Evolutionary conservation across 2,888 invertebrate genomes (phyloP), one percentile per base, ranked within the genome.

Genomic region (Drosophila rellima): DNA sequence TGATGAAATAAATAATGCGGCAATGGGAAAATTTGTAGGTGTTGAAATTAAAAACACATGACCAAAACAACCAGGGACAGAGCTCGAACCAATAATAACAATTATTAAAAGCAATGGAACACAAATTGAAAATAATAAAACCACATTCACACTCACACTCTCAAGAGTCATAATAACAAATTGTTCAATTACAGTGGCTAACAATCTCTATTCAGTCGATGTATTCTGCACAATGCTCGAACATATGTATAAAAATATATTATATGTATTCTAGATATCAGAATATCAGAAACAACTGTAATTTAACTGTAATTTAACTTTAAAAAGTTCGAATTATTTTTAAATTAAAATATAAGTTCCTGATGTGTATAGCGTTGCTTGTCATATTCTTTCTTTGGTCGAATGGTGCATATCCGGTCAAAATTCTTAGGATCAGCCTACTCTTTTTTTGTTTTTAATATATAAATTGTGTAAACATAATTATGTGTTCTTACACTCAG

Each of bases 81-180:
- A 62, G 54, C 65, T 47, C 52, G 50, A 52, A 60, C 64, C 74
- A 80, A 79, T 74, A 82, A 88, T 74, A 85, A 74, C 77, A 85
- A 78, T 82, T 84, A 89, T 89, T 83, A 74, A 84, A 88, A 78
- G 75, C 84, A 89, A 84, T 89, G 82, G 66, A 79, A 82, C 73
- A 70, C 70, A 79, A 80, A 86, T 83, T 83, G 70, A 80, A 87
- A 77, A 80, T 88, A 88, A 82, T 82, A 88, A 82, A 70, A 70
- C 52, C 73, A 73, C 66, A 65, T 26, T 18, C 55, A 18, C 18
- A 51, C 20, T 23, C 70, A 56, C 40, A 40, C 37, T 17, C 35
- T 31, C 17, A 40, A 17, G 6, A 13, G 39, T 15, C 37, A 57
- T 50, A 65, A 50, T 62, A 70, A 60, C 48, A 70, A 63, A 45